Evolutionary conservation across 2,797 vertebrate species (phyloP), one percentile per base, ranked within the genome.

Genomic region (Tangara arthus): DNA sequence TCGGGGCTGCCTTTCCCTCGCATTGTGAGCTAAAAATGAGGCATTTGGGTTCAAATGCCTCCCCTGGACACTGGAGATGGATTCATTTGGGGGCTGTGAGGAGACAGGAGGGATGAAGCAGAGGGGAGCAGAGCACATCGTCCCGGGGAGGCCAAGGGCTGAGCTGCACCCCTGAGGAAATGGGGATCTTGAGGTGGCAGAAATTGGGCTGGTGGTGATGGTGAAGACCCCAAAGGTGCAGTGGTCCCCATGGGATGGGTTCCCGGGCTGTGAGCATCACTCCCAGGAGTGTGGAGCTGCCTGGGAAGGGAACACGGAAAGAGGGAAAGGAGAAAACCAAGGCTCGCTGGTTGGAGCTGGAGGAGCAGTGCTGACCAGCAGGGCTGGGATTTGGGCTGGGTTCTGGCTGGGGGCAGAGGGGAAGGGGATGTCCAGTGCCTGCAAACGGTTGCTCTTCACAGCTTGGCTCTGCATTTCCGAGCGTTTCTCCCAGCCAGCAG

Each of bases 31-130:
- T 87, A 73, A 90, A 91, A 95, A 92, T 95, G 84, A 97, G 82
- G 95, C 96, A 82, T 96, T 91, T 94, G 93, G 91, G 93, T 76
- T 91, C 92, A 93, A 96, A 95, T 61, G 91, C 92, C 94, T 91
- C 87, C 93, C 84, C 91, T 69, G 79, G 87, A 56, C 85, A 57
- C 83, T 93, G 87, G 85, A 92, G 95, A 95, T 96, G 87, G 95
- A 93, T 94, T 94, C 81, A 90, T 85, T 78, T 87, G 86, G 73
- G 89, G 75, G 49, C 82, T 63, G 9, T 23, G 72, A 64, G 82
- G 85, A 95, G 52, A 30, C n/a, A 34, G 68, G 22, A 70, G 63
- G 41, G 82, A 70, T 87, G 87, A 21, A 69, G 72, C n/a, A 22
- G 1, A 26, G 46, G 21, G 50, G 41, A 90, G 56, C 8, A 3